Percentiles rank a stretch among this genome's conserved stretches.
These are phyloP conservation scores for Drosophila quadrilineata DNA, from an alignment of 1,140 invertebrate species.

Conservation along the genomic window DNA sequence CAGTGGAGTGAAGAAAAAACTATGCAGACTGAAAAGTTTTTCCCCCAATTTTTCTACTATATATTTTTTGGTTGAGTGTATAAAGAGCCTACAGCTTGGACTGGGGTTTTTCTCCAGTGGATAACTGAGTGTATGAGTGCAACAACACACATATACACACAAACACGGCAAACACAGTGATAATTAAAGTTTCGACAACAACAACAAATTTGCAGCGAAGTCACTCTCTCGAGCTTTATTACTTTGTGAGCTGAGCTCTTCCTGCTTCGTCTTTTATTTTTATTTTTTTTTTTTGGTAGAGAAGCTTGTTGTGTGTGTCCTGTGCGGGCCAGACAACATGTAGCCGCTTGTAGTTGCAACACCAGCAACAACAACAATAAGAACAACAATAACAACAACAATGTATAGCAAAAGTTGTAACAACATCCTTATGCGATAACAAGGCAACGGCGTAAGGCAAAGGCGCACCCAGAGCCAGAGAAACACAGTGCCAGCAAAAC, in stretches of 20 bases:
- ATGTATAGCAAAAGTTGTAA: conserved; percentile 62
- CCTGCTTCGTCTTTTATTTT: conserved; percentile 51
- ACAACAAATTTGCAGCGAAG: conserved; percentile 1
- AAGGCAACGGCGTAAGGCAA: conserved; percentile 40
- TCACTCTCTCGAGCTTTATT: conserved; percentile 59
- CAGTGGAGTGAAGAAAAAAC: too few relatives aligned
- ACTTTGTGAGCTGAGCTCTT: conserved; percentile 45
- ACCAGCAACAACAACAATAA: conserved; percentile 19
- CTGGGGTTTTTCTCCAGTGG: too few relatives aligned
- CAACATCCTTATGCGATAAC: conserved; percentile 79
- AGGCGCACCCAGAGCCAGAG: conserved; percentile 38
- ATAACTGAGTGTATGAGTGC: conserved; percentile 19
- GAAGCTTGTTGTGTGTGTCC: conserved; percentile 48
- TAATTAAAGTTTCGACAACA: conserved; percentile 77
- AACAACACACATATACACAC: too few relatives aligned
- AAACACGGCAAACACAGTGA: conserved; percentile 56
- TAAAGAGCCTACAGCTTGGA: too few relatives aligned
- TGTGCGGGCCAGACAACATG: conserved; percentile 65
- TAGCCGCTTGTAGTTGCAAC: conserved; percentile 38
- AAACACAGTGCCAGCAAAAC: conserved; percentile 48
- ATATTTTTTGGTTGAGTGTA: too few relatives aligned
- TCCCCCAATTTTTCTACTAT: too few relatives aligned
- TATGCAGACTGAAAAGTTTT: conserved; percentile 58
- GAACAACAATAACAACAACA: conserved; percentile 4
- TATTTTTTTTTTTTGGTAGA: conserved; percentile 53